Conservation (phyloP, 2,797 vertebrate species). For the Vultur gryphus region DNA sequence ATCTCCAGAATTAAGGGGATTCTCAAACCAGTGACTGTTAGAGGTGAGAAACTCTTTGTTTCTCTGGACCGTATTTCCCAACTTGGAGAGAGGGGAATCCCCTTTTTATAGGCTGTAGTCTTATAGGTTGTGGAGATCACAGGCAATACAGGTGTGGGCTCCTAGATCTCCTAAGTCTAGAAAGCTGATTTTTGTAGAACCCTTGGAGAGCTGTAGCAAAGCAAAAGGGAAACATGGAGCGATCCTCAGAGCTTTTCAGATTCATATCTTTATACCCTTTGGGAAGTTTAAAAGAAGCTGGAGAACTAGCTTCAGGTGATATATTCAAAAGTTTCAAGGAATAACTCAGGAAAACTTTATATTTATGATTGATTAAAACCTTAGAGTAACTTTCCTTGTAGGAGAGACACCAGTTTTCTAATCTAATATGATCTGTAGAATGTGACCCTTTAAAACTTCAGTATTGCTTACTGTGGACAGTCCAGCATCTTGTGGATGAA, state of each 20-base stretch:
- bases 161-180: background rate
- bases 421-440: background rate
- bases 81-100: background rate
- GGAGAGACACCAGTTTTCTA: background rate
- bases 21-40: background rate
- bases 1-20: background rate
- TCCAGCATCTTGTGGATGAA: background rate
- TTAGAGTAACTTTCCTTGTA: background rate
- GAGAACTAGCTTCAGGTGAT: background rate
- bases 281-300: background rate
- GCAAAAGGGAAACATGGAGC: background rate
- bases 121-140: background rate
- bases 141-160: background rate
- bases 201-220: background rate
- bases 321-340: background rate
- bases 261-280: background rate
- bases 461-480: background rate
- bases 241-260: background rate
- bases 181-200: background rate
- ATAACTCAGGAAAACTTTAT: background rate
- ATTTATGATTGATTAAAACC: background rate
- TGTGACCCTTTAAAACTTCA: background rate
- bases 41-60: background rate
- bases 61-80: background rate
- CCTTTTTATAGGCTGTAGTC: background rate